phyloP scores from a whole-genome alignment of 1,140 invertebrate genomes.

The Ruditapes philippinarum region DNA sequence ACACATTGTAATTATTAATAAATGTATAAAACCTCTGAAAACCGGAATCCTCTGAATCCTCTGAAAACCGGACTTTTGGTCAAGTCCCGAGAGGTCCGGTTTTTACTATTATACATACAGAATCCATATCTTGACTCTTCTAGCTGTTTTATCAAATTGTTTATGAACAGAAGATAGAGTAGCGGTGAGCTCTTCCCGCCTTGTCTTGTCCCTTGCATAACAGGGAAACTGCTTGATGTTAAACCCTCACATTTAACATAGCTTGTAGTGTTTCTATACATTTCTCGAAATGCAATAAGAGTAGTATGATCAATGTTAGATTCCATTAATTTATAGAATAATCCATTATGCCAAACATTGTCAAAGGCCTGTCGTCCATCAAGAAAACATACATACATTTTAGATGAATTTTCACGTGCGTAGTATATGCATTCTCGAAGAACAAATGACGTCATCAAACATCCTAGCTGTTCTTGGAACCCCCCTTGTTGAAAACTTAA shows the following conservation, averaged over 20 bases:
- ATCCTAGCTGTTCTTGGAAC: slow-evolving; percentile 31
- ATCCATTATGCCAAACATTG: slow-evolving; percentile 3
- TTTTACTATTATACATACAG: not conserved
- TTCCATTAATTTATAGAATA: slow-evolving; percentile 4
- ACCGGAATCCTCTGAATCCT: no score
- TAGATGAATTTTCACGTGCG: not conserved
- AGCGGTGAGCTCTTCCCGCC: slow-evolving; percentile 40
- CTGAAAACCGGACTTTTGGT: no score
- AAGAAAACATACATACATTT: slow-evolving; percentile 13
- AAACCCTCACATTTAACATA: not conserved
- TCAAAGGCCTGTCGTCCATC: slow-evolving; percentile 31
- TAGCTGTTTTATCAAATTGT: slow-evolving; percentile 1
- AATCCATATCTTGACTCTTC: not conserved
- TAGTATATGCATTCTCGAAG: not conserved
- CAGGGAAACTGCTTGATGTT: not conserved
- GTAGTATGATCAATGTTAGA: not conserved
- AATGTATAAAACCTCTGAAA: no score
- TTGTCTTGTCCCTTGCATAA: not conserved
- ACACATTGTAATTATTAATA: no score
- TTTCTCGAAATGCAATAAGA: not conserved
- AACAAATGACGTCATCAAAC: slow-evolving; percentile 43
- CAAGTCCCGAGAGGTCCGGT: no score
- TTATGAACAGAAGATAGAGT: not conserved
- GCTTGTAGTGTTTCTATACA: not conserved
- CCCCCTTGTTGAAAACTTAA: slow-evolving; percentile 21